These are phyloP conservation scores for Mungos mungo DNA, from an alignment of 2,113 vertebrate species.

Conservation along the genomic window DNA sequence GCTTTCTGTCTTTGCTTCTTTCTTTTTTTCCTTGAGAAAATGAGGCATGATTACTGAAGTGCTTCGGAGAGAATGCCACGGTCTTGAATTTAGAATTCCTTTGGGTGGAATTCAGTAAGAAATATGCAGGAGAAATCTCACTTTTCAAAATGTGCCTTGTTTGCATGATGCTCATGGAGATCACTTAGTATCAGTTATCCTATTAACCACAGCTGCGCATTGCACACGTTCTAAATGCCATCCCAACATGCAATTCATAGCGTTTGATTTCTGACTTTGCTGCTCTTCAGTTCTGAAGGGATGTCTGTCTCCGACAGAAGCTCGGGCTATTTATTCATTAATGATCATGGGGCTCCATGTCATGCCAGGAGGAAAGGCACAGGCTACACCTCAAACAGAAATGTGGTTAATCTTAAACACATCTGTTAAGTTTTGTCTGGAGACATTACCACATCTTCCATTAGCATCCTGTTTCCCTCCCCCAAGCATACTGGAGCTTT, in stretches of 20 bases:
- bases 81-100: slow-evolving; percentile 24
- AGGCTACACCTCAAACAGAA: neutral
- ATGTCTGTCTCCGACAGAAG: neutral
- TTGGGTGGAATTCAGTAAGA: slow-evolving; percentile 36
- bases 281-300: neutral
- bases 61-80: slow-evolving; percentile 21
- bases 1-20: neutral
- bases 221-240: neutral
- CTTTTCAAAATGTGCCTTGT: slow-evolving; percentile 28
- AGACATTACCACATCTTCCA: neutral
- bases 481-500: neutral
- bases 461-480: neutral
- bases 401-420: neutral
- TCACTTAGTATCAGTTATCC: neutral
- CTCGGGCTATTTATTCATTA: neutral
- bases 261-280: neutral
- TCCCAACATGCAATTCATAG: neutral
- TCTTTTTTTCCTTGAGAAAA: slow-evolving; percentile 36
- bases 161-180: neutral
- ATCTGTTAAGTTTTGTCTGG: neutral
- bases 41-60: slow-evolving; percentile 18
- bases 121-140: slow-evolving; percentile 6
- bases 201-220: neutral
- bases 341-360: neutral
- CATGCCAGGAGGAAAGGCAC: neutral